phyloP scores from a whole-genome alignment of 2,113 vertebrate genomes.

The Eudyptes chrysolophus region DNA sequence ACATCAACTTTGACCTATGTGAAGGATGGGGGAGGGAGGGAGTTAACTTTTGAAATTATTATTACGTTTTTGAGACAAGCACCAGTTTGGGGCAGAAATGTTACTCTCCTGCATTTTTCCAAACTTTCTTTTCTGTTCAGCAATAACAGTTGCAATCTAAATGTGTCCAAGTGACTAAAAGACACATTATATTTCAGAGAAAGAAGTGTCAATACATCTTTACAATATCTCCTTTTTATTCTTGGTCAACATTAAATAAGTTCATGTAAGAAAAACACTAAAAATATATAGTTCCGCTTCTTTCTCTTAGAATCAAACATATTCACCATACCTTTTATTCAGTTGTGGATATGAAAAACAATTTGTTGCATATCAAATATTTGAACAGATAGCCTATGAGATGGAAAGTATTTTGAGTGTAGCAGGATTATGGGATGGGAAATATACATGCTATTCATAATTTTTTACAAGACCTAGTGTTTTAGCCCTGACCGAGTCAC shows the following conservation, averaged over 20 bases:
- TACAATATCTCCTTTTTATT: background rate
- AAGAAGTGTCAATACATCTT: background rate
- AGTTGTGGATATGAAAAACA: fast-evolving
- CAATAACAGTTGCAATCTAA: background rate
- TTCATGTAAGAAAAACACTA: background rate
- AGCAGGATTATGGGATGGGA: background rate
- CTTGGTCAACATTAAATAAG: background rate
- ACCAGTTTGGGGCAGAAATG: background rate
- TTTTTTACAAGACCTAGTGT: background rate
- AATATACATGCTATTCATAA: background rate
- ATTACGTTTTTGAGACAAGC: background rate
- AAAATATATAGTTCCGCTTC: background rate
- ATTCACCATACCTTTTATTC: background rate
- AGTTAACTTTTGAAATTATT: background rate
- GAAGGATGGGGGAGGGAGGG: background rate
- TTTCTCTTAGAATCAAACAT: background rate
- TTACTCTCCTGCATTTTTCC: background rate
- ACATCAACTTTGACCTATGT: background rate
- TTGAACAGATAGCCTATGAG: background rate
- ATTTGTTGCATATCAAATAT: background rate
- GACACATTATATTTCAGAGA: background rate
- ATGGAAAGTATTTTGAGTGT: background rate
- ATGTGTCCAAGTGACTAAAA: background rate
- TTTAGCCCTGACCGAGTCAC: background rate
- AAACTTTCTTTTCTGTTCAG: background rate